phyloP scores from a whole-genome alignment of 30 jellyfish, hydroid and myxozoan species.

The Mastigias papua region DNA sequence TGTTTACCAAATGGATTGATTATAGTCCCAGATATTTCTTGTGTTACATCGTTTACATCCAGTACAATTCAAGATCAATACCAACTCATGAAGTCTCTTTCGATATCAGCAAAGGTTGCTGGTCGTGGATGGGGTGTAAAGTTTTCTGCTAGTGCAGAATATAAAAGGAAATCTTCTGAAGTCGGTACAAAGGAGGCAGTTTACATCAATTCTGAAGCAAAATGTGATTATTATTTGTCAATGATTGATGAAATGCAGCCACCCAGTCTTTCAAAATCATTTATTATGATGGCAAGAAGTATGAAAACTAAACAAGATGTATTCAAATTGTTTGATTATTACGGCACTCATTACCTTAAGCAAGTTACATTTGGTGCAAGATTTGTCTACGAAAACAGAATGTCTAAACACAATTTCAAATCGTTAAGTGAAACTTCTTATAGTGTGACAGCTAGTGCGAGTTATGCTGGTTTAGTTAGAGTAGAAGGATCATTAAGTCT shows the following conservation, averaged over 20 bases:
- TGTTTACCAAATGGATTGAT: conserved; percentile 65
- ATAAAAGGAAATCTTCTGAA: conserved; percentile 41
- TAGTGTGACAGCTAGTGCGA: conserved; percentile 46
- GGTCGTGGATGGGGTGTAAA: conserved; percentile 81
- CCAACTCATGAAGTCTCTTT: conserved; percentile 46
- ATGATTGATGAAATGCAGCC: conserved; percentile 68
- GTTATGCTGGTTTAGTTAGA: conserved; percentile 55
- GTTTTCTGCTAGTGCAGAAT: conserved; percentile 66
- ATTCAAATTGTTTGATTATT: conserved; percentile 53
- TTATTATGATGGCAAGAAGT: conserved; percentile 29
- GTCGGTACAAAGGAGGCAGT: conserved; percentile 58
- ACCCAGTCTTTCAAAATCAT: conserved; percentile 43
- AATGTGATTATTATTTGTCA: conserved; percentile 67
- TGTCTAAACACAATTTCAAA: conserved; percentile 36
- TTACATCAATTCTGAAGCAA: conserved; percentile 59
- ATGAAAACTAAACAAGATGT: conserved; percentile 25
- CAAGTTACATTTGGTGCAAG: conserved; percentile 71
- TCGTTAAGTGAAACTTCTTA: background rate
- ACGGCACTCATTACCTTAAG: conserved; percentile 66
- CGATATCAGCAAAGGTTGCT: conserved; percentile 43
- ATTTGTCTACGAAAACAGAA: conserved; percentile 59
- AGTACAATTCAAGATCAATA: conserved; percentile 31
- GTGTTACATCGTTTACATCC: conserved; percentile 72
- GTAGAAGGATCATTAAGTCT: conserved; percentile 42
- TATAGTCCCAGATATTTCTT: conserved; percentile 70